Evolutionary conservation across 2,113 vertebrate genomes (phyloP).

Genomic region (Trichechus manatus): DNA sequence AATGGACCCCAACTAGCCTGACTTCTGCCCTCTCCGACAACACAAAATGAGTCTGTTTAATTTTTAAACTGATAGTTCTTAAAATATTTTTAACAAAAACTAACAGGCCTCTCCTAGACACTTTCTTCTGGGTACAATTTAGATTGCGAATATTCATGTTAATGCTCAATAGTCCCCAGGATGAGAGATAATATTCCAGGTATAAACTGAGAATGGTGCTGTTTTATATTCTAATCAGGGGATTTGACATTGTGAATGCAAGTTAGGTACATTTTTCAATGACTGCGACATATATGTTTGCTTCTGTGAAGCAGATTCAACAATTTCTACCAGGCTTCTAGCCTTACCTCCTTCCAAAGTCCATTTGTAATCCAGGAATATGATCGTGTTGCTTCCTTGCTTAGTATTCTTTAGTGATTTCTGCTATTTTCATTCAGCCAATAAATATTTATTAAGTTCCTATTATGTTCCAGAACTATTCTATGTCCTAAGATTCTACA

Average conservation of each 20-base stretch:
- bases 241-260: not conserved
- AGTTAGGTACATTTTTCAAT: not conserved
- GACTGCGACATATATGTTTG: not conserved
- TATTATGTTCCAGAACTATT: not conserved
- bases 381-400: not conserved
- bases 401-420: not conserved
- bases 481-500: not conserved
- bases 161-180: not conserved
- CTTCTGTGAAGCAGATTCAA: not conserved
- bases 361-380: not conserved
- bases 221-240: not conserved
- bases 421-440: not conserved
- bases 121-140: conserved; percentile 14
- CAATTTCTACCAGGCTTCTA: not conserved
- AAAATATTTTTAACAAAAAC: not conserved
- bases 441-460: not conserved
- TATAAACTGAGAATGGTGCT: not conserved
- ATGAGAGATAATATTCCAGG: not conserved
- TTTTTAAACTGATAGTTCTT: not conserved
- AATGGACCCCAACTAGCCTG: not conserved
- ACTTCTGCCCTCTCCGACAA: not conserved
- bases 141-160: conserved; percentile 1
- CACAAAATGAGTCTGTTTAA: conserved; percentile 35
- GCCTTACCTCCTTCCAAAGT: not conserved
- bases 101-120: not conserved